phyloP scores from a whole-genome alignment of 2,888 invertebrate genomes.

The Papilio gigon region DNA sequence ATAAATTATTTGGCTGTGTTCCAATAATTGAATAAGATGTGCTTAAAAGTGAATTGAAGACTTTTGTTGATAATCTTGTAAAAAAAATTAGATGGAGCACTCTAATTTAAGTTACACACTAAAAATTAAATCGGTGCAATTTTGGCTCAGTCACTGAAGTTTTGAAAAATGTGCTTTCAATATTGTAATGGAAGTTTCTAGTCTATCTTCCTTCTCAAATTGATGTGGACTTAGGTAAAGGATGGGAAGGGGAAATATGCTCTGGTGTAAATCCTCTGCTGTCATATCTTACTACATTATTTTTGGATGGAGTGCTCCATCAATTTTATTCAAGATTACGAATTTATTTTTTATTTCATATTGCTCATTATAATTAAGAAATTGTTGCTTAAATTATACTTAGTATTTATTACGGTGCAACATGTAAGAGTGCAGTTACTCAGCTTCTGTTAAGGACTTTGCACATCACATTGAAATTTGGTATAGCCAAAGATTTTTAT shows the following conservation, averaged over 20 bases:
- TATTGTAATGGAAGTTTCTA: no score
- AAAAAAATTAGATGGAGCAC: constrained; percentile 27
- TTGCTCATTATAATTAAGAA: constrained; percentile 28
- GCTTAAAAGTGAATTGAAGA: not conserved
- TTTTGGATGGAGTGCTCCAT: constrained; percentile 19
- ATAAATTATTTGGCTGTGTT: constrained; percentile 35
- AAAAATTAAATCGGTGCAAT: no score
- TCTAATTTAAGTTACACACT: not conserved
- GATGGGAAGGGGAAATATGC: no score
- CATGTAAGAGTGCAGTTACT: constrained; percentile 8
- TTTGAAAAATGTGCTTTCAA: no score
- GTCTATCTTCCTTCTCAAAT: not conserved
- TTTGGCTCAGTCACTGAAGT: no score
- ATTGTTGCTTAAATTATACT: constrained; percentile 20
- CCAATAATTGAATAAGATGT: constrained; percentile 26
- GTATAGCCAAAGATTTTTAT: constrained; percentile 39
- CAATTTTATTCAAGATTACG: constrained; percentile 7
- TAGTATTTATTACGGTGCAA: constrained; percentile 17
- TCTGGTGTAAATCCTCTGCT: not conserved
- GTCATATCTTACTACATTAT: no score
- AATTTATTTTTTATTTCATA: constrained; percentile 24
- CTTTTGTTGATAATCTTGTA: not conserved
- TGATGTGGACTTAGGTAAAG: no score
- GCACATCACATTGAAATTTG: constrained; percentile 39
- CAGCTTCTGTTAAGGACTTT: constrained; percentile 23